Evolutionary conservation across 2,797 vertebrate species (phyloP).

Genomic region (Coilia nasus): DNA sequence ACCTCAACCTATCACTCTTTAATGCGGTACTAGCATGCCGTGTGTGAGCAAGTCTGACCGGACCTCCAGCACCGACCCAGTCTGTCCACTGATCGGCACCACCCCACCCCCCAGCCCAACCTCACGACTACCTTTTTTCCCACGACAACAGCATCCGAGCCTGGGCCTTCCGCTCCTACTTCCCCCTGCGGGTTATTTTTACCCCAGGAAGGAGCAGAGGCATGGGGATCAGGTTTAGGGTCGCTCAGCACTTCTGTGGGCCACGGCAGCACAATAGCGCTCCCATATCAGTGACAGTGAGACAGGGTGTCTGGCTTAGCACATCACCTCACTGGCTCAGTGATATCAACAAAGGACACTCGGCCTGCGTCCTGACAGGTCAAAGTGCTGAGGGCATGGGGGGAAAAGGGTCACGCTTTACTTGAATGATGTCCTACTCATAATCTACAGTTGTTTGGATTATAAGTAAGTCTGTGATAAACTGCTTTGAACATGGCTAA

Average conservation of each 20-base stretch:
- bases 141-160: slow-evolving; percentile 29
- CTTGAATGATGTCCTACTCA: too few species aligned
- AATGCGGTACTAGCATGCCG: neutral
- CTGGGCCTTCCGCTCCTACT: slow-evolving; percentile 42
- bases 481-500: too few species aligned
- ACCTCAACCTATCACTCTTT: slow-evolving; percentile 27
- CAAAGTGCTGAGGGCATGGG: neutral
- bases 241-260: slow-evolving; percentile 71
- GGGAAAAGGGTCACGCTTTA: neutral
- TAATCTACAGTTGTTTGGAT: too few species aligned
- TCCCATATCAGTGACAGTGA: neutral
- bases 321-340: neutral
- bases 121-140: neutral
- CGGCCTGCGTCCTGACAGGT: neutral
- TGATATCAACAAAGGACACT: neutral
- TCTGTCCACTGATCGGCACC: slow-evolving; percentile 30
- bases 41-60: neutral
- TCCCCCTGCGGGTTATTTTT: slow-evolving; percentile 68
- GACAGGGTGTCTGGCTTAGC: neutral
- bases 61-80: slow-evolving; percentile 18
- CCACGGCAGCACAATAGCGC: slow-evolving; percentile 65
- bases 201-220: slow-evolving; percentile 60
- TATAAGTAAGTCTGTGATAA: too few species aligned
- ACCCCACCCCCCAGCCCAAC: neutral
- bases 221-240: slow-evolving; percentile 70